phyloP scores from a whole-genome alignment of 2,113 vertebrate genomes.

The Bubo blakistoni region DNA sequence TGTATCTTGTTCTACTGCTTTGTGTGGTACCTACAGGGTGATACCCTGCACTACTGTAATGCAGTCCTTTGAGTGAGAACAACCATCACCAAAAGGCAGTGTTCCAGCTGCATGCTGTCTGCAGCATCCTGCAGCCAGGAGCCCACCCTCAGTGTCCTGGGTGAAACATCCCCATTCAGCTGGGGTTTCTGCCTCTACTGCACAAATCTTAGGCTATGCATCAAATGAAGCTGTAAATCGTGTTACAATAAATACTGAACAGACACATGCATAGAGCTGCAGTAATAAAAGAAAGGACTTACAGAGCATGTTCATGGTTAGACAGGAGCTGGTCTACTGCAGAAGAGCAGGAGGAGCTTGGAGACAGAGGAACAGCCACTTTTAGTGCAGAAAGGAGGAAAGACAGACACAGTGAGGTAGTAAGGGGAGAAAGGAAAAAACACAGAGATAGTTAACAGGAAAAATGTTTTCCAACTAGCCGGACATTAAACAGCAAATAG shows the following conservation, averaged over 20 bases:
- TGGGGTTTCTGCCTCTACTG: background rate
- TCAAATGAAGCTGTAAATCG: background rate
- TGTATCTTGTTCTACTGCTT: background rate
- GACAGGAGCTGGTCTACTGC: conserved; percentile 92
- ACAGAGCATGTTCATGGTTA: conserved; percentile 78
- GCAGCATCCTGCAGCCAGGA: background rate
- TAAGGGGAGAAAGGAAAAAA: conserved; percentile 46
- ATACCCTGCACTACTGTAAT: background rate
- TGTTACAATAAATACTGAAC: background rate
- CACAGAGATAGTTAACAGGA: conserved; percentile 41
- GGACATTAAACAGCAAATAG: background rate
- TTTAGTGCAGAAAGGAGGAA: conserved; percentile 61
- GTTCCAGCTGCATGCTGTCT: background rate
- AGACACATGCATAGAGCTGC: background rate
- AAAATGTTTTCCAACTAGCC: background rate
- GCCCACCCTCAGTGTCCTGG: background rate
- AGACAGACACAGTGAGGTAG: conserved; percentile 61
- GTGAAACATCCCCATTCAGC: background rate
- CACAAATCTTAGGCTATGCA: background rate
- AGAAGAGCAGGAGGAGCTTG: conserved; percentile 94
- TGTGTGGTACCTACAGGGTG: background rate
- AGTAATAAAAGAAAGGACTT: conserved; percentile 73
- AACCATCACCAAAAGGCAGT: background rate
- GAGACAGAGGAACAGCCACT: conserved; percentile 92
- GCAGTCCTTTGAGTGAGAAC: background rate